Evolutionary conservation across 2,113 vertebrate species (phyloP), one percentile per base, ranked within the genome.

Genomic region (Scomber colias): DNA sequence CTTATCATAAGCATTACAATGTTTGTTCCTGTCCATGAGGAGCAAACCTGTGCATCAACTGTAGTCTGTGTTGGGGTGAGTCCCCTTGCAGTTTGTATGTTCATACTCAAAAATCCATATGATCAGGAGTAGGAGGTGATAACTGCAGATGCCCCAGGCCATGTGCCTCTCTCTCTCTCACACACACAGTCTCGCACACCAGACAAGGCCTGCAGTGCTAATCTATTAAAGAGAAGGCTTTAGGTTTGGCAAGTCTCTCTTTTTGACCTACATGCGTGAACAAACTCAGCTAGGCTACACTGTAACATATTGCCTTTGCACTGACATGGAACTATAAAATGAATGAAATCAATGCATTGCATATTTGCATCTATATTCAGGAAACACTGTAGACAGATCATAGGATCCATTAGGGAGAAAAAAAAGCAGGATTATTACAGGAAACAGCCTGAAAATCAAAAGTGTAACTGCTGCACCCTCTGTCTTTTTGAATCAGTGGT

Each of bases 161-260:
- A 57, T 76, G 27, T 54, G 46, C 21, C 16, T 53, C 24, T 67
- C 49, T 55, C 44, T 56, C 24, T 48, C 21, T 54, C 56, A 48
- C 40, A 74, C 74, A 61, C 56, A 61, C 70, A 51, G 30, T 21
- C 31, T 19, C 16, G 31, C 61, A 69, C 56, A 74, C 53, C 31
- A 77, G 54, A 50, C n/a, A 55, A 64, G 46, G 49, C 77, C 75
- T 75, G 69, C 61, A 64, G 66, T 50, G 57, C 62, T 66, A 55
- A 24, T 61, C 11, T n/a, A n/a, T 30, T 2, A 45, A 13, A 61
- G 21, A 71, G 11, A 44, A 15, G 40, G 54, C 24, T 65, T 75
- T 11, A 74, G 56, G 46, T 63, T 40, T 17, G 49, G 60, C 75
- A 48, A 17, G 40, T 57, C 49, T 53, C 35, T 60, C 31, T 27